These are phyloP conservation scores for Halcyon malimbica DNA, from an alignment of 2,113 vertebrate species.

Conservation along the genomic window DNA sequence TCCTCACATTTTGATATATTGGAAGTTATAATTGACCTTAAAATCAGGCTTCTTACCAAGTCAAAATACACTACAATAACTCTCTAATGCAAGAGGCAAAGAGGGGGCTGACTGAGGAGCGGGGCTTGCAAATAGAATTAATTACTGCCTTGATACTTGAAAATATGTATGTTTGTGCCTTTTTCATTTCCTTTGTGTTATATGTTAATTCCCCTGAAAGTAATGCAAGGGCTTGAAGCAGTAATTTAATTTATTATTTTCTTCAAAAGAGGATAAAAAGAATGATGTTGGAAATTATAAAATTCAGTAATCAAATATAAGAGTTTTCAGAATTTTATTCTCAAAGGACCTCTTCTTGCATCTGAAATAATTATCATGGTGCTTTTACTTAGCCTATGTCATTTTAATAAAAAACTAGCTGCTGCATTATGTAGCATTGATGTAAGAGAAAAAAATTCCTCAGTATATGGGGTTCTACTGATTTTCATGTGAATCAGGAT, in stretches of 20 bases:
- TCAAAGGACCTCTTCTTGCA: neutral
- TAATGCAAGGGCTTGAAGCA: neutral
- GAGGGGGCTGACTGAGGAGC: neutral
- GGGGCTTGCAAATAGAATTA: neutral
- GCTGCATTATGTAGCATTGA: neutral
- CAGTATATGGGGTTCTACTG: neutral
- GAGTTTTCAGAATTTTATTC: neutral
- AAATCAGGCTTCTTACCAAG: neutral
- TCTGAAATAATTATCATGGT: neutral
- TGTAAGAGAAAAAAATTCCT: neutral
- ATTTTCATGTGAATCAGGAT: neutral
- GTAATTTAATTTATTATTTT: neutral
- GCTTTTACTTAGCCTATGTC: conserved; percentile 29
- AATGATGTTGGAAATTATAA: neutral
- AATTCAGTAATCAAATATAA: neutral
- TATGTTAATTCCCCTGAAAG: neutral
- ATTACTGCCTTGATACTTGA: neutral
- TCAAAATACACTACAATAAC: neutral
- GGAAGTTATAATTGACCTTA: neutral
- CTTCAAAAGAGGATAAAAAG: neutral
- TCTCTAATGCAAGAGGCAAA: neutral
- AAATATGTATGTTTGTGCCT: neutral
- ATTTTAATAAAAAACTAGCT: neutral
- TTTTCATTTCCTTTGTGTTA: neutral
- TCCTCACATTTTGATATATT: neutral